Evolutionary conservation across 1,140 invertebrate genomes (phyloP).

Genomic region (Penaeus indicus): DNA sequence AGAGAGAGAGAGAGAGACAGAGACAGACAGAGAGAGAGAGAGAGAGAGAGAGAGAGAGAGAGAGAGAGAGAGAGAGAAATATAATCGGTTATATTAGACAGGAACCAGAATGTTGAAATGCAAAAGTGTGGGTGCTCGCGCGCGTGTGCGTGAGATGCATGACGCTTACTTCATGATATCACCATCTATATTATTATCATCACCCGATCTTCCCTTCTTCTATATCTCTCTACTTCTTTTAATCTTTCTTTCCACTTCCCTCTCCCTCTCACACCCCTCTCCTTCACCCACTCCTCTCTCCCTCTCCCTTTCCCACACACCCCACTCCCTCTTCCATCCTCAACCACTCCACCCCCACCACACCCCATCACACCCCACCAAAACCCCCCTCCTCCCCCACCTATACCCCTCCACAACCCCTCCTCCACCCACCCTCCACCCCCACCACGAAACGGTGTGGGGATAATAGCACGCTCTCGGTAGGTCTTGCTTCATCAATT

Average conservation of each 20-base stretch:
- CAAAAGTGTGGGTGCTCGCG: too few relatives aligned
- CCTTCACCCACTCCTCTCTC: neutral
- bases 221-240: too few relatives aligned
- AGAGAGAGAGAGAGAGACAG: neutral
- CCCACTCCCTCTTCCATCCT: neutral
- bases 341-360: neutral
- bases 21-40: neutral
- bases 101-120: too few relatives aligned
- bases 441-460: neutral
- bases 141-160: too few relatives aligned
- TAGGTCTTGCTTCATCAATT: constrained; percentile 48
- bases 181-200: too few relatives aligned
- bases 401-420: neutral
- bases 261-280: neutral
- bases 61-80: neutral
- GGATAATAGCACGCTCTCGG: too few relatives aligned
- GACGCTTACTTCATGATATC: too few relatives aligned
- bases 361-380: too few relatives aligned
- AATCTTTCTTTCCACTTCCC: neutral
- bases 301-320: neutral
- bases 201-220: too few relatives aligned
- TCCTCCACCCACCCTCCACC: neutral
- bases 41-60: neutral
- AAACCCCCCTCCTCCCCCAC: neutral
- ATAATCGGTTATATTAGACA: too few relatives aligned